phyloP scores from a whole-genome alignment of 2,113 vertebrate genomes.

The Gymnocephalus cernua region DNA sequence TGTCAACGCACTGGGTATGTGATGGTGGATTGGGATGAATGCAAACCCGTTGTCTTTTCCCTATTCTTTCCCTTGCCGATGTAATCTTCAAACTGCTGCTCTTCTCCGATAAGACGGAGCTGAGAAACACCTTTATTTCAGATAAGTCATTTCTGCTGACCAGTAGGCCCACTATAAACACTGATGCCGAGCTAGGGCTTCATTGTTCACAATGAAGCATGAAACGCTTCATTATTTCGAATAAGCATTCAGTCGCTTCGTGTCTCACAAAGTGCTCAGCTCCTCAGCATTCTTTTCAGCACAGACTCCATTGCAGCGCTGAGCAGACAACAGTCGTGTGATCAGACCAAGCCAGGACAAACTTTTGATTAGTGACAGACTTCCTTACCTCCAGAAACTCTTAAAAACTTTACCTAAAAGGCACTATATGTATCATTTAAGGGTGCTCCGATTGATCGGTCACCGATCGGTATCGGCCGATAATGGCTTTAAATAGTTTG shows the following conservation, averaged over 20 bases:
- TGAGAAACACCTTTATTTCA: constrained; percentile 67
- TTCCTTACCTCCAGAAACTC: background rate
- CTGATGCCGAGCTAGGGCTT: constrained; percentile 74
- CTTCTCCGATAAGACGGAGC: constrained; percentile 71
- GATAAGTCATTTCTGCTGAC: constrained; percentile 81
- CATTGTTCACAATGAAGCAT: constrained; percentile 71
- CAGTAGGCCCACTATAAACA: constrained; percentile 53
- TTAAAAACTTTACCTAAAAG: background rate
- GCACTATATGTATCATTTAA: no score
- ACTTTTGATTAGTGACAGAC: background rate
- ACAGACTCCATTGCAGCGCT: constrained; percentile 23
- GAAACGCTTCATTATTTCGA: constrained; percentile 61
- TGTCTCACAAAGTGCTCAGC: constrained; percentile 28
- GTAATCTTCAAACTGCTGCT: constrained; percentile 74
- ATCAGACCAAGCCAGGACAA: background rate
- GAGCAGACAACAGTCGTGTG: constrained; percentile 7
- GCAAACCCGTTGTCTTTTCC: constrained; percentile 40
- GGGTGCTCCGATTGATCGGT: no score
- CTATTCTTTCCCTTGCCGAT: constrained; percentile 62
- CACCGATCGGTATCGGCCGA: no score
- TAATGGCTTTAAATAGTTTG: no score
- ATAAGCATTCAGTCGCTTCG: constrained; percentile 28
- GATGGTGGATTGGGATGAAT: constrained; percentile 42
- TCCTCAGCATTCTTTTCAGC: constrained; percentile 22
- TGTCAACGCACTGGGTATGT: constrained; percentile 76